phyloP scores from a whole-genome alignment of 2,888 invertebrate species.

The Hoplodrina ambigua region DNA sequence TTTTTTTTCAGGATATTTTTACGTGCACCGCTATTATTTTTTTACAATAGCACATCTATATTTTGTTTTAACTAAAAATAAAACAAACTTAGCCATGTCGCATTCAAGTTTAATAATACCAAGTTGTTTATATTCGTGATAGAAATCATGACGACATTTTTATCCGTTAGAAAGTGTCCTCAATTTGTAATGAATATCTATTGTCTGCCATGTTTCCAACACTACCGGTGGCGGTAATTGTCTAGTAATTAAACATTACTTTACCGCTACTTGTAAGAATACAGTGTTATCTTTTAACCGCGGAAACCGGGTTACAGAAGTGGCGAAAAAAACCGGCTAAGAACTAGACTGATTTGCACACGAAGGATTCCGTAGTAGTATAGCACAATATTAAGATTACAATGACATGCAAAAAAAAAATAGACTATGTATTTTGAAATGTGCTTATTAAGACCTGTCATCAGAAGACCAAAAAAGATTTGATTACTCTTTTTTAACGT shows the following conservation, averaged over 20 bases:
- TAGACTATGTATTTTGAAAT: no score
- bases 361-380: no score
- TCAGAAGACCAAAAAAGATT: no score
- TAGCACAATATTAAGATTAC: no score
- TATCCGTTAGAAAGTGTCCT: conserved; percentile 60
- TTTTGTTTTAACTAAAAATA: conserved; percentile 3
- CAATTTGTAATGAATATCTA: conserved; percentile 50
- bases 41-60: not conserved
- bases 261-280: conserved; percentile 36
- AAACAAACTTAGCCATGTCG: conserved; percentile 16
- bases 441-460: no score
- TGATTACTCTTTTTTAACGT: no score
- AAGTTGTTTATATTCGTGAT: conserved; percentile 26
- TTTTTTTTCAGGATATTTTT: no score
- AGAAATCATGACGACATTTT: conserved; percentile 40
- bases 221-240: conserved; percentile 39
- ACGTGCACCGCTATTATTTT: no score
- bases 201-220: conserved; percentile 52
- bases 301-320: conserved; percentile 38
- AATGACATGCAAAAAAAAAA: no score
- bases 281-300: conserved; percentile 30
- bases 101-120: conserved; percentile 19
- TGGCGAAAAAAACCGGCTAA: conserved; percentile 4
- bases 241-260: conserved; percentile 54
- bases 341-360: no score